Base-by-base conservation (phyloP, 2,113 vertebrate genomes). In the Platanista minor region DNA sequence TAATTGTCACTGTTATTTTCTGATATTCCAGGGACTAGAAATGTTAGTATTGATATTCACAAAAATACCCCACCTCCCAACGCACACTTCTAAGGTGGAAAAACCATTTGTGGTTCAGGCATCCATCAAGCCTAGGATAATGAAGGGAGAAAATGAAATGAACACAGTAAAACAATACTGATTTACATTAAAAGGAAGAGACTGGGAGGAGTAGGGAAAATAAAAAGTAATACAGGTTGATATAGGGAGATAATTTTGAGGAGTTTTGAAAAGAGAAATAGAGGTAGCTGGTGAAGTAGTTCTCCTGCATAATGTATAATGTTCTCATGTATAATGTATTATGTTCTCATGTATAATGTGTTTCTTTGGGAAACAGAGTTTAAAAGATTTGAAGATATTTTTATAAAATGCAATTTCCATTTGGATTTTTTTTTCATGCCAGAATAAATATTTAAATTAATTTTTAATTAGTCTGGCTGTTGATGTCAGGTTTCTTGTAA, bases 371-470 rank as follows among this genome's bases (percentile, higher is more conserved):
- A 85, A 95, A 77, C 6, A 64, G 8, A 46, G 3, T 75, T 41
- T 31, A 77, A 88, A 66, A 18, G 5, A 69, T 41, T 91, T 64
- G 49, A 46, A 78, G 90, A 69, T 52, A 82, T 61, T 89, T 94
- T 33, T 66, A 71, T 64, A 85, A 57, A 49, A 54, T 46, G 6
- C 67, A 90, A 61, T 46, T 89, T 72, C 54, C 23, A 8, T 82
- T 54, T 92, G 61, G 11, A 80, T 27, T 57, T 81, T 77, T 72
- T 69, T 36, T 33, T 36, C 8, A 39, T 77, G 20, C 2, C 36
- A 86, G 15, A 88, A 96, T 62, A 86, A 94, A 89, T 88, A 62
- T 66, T 90, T 82, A 43, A 87, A 46, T 77, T 90, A 57, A 13
- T n/a, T 87, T 80, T 92, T 52, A 52, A 54, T 83, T 92, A 89